phyloP scores from a whole-genome alignment of 2,113 vertebrate species.

The Sitta europaea region DNA sequence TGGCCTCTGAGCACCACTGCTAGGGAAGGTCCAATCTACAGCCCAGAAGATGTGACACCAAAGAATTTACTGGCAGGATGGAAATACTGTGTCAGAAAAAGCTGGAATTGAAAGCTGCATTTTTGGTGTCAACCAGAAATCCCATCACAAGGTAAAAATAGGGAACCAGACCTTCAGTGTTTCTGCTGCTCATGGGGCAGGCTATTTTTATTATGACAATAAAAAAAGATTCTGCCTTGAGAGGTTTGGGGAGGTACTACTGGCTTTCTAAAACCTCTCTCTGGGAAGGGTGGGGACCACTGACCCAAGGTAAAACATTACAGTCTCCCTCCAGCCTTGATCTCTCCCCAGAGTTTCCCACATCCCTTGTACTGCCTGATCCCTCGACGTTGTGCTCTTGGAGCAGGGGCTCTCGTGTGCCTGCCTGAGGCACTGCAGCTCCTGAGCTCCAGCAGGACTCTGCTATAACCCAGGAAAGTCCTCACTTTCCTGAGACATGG shows the following conservation, averaged over 20 bases:
- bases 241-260: neutral
- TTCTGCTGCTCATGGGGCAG: neutral
- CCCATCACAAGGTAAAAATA: neutral
- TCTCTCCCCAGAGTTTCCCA: neutral
- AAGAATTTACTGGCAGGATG: neutral
- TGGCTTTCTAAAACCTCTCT: neutral
- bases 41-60: neutral
- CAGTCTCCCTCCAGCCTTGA: neutral
- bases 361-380: neutral
- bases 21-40: neutral
- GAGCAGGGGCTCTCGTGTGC: neutral
- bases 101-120: neutral
- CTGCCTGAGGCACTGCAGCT: neutral
- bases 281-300: neutral
- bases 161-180: neutral
- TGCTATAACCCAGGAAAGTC: neutral
- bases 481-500: neutral
- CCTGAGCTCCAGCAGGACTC: neutral
- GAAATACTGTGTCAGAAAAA: neutral
- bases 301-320: neutral
- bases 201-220: neutral
- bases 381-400: accelerated
- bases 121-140: neutral
- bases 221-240: neutral
- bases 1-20: neutral